Evolutionary conservation across 1,140 invertebrate species (phyloP).

Genomic region (Goniozus legneri): DNA sequence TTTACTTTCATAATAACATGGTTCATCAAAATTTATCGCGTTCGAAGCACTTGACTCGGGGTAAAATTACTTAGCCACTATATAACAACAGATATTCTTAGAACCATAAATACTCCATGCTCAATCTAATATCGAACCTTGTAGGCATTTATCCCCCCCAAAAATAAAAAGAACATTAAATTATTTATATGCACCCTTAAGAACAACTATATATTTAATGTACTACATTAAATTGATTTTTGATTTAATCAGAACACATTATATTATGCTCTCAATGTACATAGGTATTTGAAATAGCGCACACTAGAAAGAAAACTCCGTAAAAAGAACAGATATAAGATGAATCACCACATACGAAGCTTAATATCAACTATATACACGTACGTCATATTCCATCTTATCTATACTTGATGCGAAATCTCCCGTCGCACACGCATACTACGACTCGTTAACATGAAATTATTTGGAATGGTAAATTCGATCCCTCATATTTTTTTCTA

Average conservation of each 20-base stretch:
- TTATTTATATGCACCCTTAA: constrained; percentile 6
- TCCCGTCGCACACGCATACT: not conserved
- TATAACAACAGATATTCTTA: not conserved
- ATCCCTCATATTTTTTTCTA: not conserved
- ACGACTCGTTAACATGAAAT: not conserved
- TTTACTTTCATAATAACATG: not conserved
- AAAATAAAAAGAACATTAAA: not conserved
- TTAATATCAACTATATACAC: constrained; percentile 30
- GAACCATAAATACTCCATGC: not conserved
- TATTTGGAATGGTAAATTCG: not conserved
- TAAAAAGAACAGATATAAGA: constrained; percentile 15
- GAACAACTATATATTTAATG: not conserved
- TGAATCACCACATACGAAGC: constrained; percentile 31
- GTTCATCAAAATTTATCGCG: not conserved
- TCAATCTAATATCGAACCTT: constrained; percentile 26
- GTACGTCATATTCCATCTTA: constrained; percentile 28
- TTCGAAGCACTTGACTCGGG: not conserved
- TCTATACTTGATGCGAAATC: constrained; percentile 15
- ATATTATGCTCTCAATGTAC: constrained; percentile 8
- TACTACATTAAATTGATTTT: not conserved
- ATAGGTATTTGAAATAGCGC: constrained; percentile 19
- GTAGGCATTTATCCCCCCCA: constrained; percentile 4
- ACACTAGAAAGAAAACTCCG: constrained; percentile 17
- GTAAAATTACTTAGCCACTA: not conserved
- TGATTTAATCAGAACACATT: constrained; percentile 17